Evolutionary conservation across 2,888 invertebrate genomes (phyloP).

Genomic region (Timandra comae): DNA sequence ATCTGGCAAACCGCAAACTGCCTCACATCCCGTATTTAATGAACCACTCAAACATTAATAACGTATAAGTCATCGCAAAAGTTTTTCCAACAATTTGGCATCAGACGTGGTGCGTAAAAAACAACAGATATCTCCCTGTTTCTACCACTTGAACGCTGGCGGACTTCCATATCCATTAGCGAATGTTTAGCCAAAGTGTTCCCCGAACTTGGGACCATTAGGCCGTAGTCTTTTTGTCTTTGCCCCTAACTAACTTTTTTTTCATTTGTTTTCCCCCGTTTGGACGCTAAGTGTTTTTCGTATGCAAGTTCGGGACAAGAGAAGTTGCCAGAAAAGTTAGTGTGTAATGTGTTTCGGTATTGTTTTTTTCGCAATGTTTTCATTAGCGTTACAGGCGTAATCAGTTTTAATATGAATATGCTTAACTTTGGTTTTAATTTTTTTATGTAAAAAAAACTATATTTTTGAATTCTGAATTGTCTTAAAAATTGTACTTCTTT

Average conservation of each 20-base stretch:
- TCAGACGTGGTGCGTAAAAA: conserved; percentile 51
- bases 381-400: conserved; percentile 7
- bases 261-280: conserved; percentile 43
- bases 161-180: conserved; percentile 73
- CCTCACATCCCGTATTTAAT: conserved; percentile 4
- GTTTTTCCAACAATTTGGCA: conserved; percentile 53
- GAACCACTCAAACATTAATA: conserved; percentile 17
- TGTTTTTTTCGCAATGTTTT: conserved; percentile 9
- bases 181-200: conserved; percentile 74
- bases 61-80: conserved; percentile 19
- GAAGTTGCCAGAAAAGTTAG: conserved; percentile 20
- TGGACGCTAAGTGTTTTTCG: conserved; percentile 56
- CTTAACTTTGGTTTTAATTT: conserved; percentile 1
- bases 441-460: neutral
- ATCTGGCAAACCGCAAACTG: too few relatives aligned
- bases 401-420: conserved; percentile 10
- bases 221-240: conserved; percentile 63
- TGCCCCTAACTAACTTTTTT: conserved; percentile 57
- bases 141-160: conserved; percentile 44
- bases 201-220: conserved; percentile 70
- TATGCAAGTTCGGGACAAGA: conserved; percentile 33
- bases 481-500: neutral
- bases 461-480: neutral
- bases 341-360: conserved; percentile 15
- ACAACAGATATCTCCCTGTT: conserved; percentile 46